A percentile compares a stretch with the other conserved stretches of the same genome.
These are phyloP conservation scores for Campopleginae sp. DNA, from an alignment of 2,888 invertebrate genomes.

Conservation along the genomic window DNA sequence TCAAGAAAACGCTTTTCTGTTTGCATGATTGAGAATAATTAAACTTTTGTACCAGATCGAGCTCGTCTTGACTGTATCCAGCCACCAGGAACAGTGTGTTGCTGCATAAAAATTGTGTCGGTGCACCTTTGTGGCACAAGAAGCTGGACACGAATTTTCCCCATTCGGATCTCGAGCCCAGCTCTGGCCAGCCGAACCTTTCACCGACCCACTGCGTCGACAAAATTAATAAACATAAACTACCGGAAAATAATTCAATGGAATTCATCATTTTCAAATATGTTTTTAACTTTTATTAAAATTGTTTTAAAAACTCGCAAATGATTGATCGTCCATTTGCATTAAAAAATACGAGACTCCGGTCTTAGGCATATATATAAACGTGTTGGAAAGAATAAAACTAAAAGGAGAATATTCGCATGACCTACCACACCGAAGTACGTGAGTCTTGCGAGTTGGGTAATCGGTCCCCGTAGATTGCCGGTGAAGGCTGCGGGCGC, in stretches of 20 bases:
- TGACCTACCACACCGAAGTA: constrained; percentile 81
- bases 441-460: constrained; percentile 79
- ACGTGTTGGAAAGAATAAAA: background rate
- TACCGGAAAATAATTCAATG: background rate
- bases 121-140: constrained; percentile 76
- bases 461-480: constrained; percentile 80
- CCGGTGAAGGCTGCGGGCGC: constrained; percentile 82
- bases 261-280: background rate
- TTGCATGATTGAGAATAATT: constrained; percentile 7
- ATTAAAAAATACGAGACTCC: background rate
- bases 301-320: background rate
- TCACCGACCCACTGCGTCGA: constrained; percentile 81
- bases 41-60: constrained; percentile 69
- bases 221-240: background rate
- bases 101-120: constrained; percentile 78
- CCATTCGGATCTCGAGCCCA: constrained; percentile 79
- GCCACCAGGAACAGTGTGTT: constrained; percentile 77
- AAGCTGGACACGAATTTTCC: constrained; percentile 79
- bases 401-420: constrained; percentile 28
- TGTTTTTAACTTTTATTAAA: no score
- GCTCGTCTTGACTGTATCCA: constrained; percentile 76
- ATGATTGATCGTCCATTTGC: background rate
- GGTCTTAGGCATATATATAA: background rate
- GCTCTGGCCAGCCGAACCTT: constrained; percentile 81
- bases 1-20: background rate